These are phyloP conservation scores for Mesochorus sp. DNA, from an alignment of 2,888 invertebrate genomes.

Conservation along the genomic window DNA sequence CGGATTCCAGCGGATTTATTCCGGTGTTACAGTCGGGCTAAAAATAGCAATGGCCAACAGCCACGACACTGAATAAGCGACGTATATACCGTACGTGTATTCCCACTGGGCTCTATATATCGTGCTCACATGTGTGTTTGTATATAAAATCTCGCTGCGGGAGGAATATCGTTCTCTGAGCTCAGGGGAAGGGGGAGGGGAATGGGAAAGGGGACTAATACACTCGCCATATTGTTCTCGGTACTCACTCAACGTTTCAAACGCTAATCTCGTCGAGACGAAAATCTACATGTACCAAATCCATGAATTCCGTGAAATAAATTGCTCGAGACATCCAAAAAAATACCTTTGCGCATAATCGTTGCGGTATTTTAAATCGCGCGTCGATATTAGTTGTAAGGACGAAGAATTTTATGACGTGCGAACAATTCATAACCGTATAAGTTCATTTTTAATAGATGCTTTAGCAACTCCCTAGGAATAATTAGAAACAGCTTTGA, in stretches of 20 bases:
- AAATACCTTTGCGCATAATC: slow-evolving; percentile 43
- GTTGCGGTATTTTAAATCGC: slow-evolving; percentile 42
- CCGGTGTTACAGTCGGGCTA: slow-evolving; percentile 68
- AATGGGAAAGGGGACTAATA: slow-evolving; percentile 46
- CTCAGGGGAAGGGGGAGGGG: too few relatives aligned
- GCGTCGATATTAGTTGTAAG: not conserved
- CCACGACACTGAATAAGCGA: slow-evolving; percentile 64
- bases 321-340: slow-evolving; percentile 53
- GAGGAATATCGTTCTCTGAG: slow-evolving; percentile 44
- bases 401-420: not conserved
- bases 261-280: slow-evolving; percentile 42
- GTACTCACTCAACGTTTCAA: slow-evolving; percentile 51
- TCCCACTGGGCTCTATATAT: slow-evolving; percentile 47
- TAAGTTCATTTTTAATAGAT: not conserved
- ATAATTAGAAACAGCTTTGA: too few relatives aligned
- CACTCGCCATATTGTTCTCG: slow-evolving; percentile 36
- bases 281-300: not conserved
- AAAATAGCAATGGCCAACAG: slow-evolving; percentile 69
- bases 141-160: slow-evolving; percentile 37
- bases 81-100: slow-evolving; percentile 31
- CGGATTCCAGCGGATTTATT: slow-evolving; percentile 76
- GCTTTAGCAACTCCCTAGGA: too few relatives aligned
- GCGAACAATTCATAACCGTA: not conserved
- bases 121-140: not conserved
- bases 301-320: slow-evolving; percentile 21